These are phyloP conservation scores for Zaprionus bogoriensis DNA, from an alignment of 2,888 invertebrate genomes.

Conservation along the genomic window DNA sequence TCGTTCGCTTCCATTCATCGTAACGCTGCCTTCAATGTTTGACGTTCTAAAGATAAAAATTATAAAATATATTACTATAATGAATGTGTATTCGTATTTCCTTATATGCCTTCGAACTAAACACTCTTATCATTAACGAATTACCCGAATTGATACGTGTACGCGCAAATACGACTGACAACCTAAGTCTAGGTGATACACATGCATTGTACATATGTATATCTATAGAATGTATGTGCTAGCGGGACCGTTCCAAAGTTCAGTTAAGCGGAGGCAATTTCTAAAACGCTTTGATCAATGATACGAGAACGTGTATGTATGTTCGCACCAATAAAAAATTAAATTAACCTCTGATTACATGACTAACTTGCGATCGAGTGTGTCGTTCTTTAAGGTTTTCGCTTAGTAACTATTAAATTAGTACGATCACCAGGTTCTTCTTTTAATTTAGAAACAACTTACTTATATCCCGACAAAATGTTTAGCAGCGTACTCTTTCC, in stretches of 20 bases:
- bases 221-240: conserved; percentile 7
- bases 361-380: conserved; percentile 27
- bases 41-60: conserved; percentile 85
- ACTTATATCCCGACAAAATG: conserved; percentile 97
- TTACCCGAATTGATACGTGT: neutral
- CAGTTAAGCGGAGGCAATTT: conserved; percentile 23
- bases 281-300: conserved; percentile 25
- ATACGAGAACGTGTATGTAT: conserved; percentile 1
- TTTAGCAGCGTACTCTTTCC: conserved; percentile 97
- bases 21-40: conserved; percentile 91
- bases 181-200: neutral
- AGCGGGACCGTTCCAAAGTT: conserved; percentile 46
- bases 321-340: conserved; percentile 10
- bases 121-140: neutral
- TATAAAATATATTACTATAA: neutral
- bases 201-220: neutral
- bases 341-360: conserved; percentile 42
- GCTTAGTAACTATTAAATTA: conserved; percentile 6
- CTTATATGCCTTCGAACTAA: neutral
- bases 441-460: conserved; percentile 83
- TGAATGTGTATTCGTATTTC: neutral
- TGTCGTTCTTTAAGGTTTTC: conserved; percentile 3
- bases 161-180: neutral
- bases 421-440: too few relatives aligned
- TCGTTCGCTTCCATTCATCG: conserved; percentile 92